These are phyloP conservation scores for Goniozus legneri DNA, from an alignment of 1,140 invertebrate genomes.

Conservation along the genomic window DNA sequence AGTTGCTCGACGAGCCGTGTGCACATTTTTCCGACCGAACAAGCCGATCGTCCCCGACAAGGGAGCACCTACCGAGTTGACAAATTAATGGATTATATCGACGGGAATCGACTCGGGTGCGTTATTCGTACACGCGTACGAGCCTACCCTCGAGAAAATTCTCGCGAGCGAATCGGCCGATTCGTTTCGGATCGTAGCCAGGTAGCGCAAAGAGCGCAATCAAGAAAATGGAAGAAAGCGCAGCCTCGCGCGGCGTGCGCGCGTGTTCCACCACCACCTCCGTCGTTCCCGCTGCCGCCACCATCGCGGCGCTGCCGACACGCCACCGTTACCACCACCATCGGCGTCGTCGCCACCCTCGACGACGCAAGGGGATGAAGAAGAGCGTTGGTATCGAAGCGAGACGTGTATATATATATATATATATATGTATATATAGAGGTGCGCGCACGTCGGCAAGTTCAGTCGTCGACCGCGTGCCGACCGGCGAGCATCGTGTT, in stretches of 20 bases:
- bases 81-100: no score
- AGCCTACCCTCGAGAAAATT: no score
- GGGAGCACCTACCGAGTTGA: no score
- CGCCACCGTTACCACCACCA: constrained; percentile 9
- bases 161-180: no score
- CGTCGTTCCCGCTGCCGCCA: constrained; percentile 1
- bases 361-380: constrained; percentile 38
- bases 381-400: constrained; percentile 34
- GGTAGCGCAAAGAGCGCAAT: neutral
- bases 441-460: constrained; percentile 37
- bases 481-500: constrained; percentile 35
- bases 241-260: constrained; percentile 22
- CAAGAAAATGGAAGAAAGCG: constrained; percentile 23
- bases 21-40: no score
- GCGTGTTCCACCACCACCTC: constrained; percentile 1
- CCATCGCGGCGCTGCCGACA: constrained; percentile 11
- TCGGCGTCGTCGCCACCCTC: constrained; percentile 13
- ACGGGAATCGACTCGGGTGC: no score
- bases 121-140: no score
- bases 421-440: constrained; percentile 24
- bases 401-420: constrained; percentile 36
- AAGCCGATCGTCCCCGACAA: neutral
- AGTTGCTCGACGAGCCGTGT: no score
- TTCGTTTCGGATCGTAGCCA: neutral
- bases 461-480: constrained; percentile 39